Evolutionary conservation across 2,113 vertebrate species (phyloP).

Genomic region (Callipepla californica): DNA sequence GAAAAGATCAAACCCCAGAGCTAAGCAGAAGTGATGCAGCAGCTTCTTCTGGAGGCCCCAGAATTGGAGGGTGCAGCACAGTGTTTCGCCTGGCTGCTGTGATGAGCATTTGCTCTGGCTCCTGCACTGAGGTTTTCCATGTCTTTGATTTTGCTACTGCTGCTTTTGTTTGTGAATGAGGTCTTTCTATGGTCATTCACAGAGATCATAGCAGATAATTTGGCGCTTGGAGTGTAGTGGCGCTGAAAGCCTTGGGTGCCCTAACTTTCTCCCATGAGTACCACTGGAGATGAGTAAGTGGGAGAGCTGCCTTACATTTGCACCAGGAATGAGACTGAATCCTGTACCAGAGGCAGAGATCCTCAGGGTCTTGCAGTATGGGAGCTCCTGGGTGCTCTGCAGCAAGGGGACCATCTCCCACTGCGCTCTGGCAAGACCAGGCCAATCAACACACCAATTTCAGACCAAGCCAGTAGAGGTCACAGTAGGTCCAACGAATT

Average conservation of each 20-base stretch:
- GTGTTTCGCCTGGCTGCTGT: not conserved
- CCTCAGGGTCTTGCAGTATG: not conserved
- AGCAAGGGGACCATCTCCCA: not conserved
- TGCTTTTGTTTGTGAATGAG: not conserved
- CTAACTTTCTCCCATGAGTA: not conserved
- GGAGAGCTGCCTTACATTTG: not conserved
- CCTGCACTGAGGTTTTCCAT: not conserved
- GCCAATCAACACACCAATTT: slow-evolving; percentile 18
- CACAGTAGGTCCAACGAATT: slow-evolving; percentile 66
- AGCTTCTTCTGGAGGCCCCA: not conserved
- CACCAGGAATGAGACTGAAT: not conserved
- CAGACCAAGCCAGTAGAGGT: slow-evolving; percentile 73
- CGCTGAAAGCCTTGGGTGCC: not conserved
- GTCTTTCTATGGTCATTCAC: not conserved
- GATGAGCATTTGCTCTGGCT: fast-evolving
- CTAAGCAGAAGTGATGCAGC: slow-evolving; percentile 12
- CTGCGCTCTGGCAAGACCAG: not conserved
- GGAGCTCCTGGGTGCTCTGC: not conserved
- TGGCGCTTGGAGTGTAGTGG: too few relatives aligned
- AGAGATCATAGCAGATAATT: not conserved
- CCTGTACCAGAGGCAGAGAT: not conserved
- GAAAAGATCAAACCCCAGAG: slow-evolving; percentile 31
- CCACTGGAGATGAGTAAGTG: not conserved
- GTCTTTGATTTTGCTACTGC: not conserved
- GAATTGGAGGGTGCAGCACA: not conserved